A percentile compares a stretch with the other conserved stretches of the same genome.
phyloP scores from a whole-genome alignment of 2,888 invertebrate species.

The Endotricha flammealis region DNA sequence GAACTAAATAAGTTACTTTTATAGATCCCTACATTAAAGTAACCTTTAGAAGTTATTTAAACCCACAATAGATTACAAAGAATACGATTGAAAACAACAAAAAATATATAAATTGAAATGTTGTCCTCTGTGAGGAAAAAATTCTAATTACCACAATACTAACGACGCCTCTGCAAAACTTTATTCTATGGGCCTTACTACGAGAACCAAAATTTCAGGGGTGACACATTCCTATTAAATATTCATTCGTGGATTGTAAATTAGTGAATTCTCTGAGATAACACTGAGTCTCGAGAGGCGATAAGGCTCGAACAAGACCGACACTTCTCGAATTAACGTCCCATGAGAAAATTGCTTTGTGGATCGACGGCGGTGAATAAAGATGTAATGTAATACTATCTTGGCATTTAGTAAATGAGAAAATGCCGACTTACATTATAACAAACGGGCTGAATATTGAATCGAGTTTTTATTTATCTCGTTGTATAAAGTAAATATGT shows the following conservation, averaged over 20 bases:
- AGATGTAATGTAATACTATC: conserved; percentile 11
- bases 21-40: too few species aligned
- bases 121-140: background rate
- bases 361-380: conserved; percentile 23
- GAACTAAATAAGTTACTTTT: too few species aligned
- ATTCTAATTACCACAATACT: background rate
- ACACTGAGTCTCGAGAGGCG: conserved; percentile 35
- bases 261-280: conserved; percentile 59
- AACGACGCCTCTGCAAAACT: background rate
- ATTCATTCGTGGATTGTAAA: conserved; percentile 69
- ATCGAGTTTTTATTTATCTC: too few species aligned
- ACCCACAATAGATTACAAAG: too few species aligned
- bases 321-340: conserved; percentile 32
- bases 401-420: background rate
- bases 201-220: conserved; percentile 54
- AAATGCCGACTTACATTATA: background rate
- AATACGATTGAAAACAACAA: too few species aligned
- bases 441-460: conserved; percentile 2
- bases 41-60: too few species aligned
- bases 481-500: too few species aligned
- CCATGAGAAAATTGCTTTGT: conserved; percentile 20
- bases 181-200: conserved; percentile 20
- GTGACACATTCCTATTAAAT: conserved; percentile 63
- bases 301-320: conserved; percentile 38
- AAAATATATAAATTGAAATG: background rate